phyloP scores from a whole-genome alignment of 2,113 vertebrate species.

The Sialia sialis region DNA sequence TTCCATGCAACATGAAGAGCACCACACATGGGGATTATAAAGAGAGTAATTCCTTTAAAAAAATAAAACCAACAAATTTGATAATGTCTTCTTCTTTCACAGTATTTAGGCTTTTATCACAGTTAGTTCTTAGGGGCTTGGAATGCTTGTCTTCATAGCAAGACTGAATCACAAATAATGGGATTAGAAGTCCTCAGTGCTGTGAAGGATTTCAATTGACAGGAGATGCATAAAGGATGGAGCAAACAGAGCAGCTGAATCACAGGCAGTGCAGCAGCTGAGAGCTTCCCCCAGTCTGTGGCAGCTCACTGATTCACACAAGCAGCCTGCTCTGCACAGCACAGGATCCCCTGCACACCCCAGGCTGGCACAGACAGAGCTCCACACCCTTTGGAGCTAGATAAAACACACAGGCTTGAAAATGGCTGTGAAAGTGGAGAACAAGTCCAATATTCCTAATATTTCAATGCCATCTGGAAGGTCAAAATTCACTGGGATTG shows the following conservation, averaged over 20 bases:
- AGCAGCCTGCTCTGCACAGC: neutral
- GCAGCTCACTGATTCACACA: neutral
- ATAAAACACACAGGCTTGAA: neutral
- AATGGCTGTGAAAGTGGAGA: neutral
- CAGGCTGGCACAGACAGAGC: neutral
- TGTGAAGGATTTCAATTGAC: neutral
- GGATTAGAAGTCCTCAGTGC: neutral
- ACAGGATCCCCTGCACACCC: neutral
- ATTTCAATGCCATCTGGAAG: neutral
- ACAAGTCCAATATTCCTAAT: neutral
- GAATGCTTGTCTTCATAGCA: neutral
- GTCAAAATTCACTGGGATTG: neutral
- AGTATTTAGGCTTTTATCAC: neutral
- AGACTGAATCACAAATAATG: neutral
- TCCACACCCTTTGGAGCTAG: rapidly evolving
- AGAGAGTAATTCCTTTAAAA: neutral
- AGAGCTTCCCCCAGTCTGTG: rapidly evolving
- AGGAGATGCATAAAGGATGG: neutral
- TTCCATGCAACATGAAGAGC: neutral
- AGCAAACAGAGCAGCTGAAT: neutral
- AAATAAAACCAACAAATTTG: neutral
- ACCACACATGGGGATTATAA: neutral
- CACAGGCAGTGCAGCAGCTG: neutral
- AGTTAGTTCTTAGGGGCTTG: neutral
- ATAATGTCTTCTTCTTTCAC: neutral